Percentiles rank a stretch among this genome's conserved stretches.
Evolutionary conservation across 2,113 vertebrate genomes (phyloP).

Genomic region (Vicugna pacos): DNA sequence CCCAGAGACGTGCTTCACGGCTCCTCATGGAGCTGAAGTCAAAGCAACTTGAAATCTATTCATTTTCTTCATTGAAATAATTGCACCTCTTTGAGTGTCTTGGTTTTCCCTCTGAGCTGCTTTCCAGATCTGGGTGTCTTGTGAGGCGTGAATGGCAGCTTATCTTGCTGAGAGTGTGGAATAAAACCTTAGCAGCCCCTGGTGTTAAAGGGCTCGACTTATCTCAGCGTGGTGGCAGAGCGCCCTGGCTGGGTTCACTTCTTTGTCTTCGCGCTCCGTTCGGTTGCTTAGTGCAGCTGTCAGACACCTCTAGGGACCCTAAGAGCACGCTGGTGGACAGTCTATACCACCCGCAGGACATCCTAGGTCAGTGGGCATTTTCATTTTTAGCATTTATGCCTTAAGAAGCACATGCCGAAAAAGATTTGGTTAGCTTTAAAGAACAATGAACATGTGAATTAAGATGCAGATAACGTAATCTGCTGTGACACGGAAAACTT

Average conservation of each 20-base stretch:
- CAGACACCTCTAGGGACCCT: constrained; percentile 84
- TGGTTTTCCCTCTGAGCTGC: constrained; percentile 39
- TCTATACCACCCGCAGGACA: background rate
- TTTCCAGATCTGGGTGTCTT: constrained; percentile 81
- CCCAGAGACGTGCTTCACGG: background rate
- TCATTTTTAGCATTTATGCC: constrained; percentile 38
- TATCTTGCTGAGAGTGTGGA: constrained; percentile 85
- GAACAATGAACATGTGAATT: background rate
- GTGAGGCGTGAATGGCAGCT: constrained; percentile 85
- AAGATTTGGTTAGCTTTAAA: background rate
- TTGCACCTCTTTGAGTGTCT: background rate
- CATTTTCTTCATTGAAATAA: constrained; percentile 22
- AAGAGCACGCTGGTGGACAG: constrained; percentile 43
- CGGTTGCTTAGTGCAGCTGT: constrained; percentile 80
- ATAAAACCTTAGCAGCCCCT: constrained; percentile 84
- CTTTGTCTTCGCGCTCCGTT: constrained; percentile 66
- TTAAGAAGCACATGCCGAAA: background rate
- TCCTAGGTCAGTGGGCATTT: constrained; percentile 39
- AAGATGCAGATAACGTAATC: background rate
- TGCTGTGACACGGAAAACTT: background rate
- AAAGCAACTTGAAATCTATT: constrained; percentile 31
- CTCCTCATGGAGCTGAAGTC: background rate
- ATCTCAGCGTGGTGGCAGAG: constrained; percentile 83
- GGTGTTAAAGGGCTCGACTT: constrained; percentile 86
- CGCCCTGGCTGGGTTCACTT: constrained; percentile 77